Evolutionary conservation across 2,888 invertebrate genomes (phyloP).

Genomic region (Coenonympha glycerion): DNA sequence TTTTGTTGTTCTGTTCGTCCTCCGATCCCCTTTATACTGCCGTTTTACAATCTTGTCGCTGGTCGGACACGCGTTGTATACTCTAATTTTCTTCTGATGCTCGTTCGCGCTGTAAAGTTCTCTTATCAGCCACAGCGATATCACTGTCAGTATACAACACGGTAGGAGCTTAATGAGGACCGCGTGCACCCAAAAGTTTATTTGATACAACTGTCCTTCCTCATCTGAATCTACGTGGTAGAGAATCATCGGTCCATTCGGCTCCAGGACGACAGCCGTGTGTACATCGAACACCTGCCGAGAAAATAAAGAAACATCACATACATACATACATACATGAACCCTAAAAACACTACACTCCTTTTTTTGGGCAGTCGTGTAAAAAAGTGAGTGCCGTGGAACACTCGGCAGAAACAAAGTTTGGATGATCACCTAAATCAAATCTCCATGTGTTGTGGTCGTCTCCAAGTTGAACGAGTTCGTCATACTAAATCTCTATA

Average conservation of each 20-base stretch:
- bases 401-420: too few species aligned
- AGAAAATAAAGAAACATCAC: too few species aligned
- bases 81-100: slow-evolving; percentile 78
- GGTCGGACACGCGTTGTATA: slow-evolving; percentile 62
- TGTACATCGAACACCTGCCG: slow-evolving; percentile 66
- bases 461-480: too few species aligned
- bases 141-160: slow-evolving; percentile 84
- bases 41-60: slow-evolving; percentile 56
- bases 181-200: slow-evolving; percentile 88
- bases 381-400: background rate
- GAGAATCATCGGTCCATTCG: slow-evolving; percentile 61
- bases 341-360: too few species aligned
- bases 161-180: slow-evolving; percentile 88
- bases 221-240: slow-evolving; percentile 75
- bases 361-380: too few species aligned
- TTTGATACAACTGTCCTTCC: slow-evolving; percentile 77
- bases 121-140: slow-evolving; percentile 82
- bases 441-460: too few species aligned
- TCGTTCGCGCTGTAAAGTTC: slow-evolving; percentile 82
- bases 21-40: slow-evolving; percentile 60
- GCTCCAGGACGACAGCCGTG: slow-evolving; percentile 70
- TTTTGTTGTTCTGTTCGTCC: slow-evolving; percentile 87
- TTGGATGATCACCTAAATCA: too few species aligned
- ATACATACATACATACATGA: too few species aligned
- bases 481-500: too few species aligned